Evolutionary conservation across 1,140 invertebrate species (phyloP).

Genomic region (Condylostylus longicornis): DNA sequence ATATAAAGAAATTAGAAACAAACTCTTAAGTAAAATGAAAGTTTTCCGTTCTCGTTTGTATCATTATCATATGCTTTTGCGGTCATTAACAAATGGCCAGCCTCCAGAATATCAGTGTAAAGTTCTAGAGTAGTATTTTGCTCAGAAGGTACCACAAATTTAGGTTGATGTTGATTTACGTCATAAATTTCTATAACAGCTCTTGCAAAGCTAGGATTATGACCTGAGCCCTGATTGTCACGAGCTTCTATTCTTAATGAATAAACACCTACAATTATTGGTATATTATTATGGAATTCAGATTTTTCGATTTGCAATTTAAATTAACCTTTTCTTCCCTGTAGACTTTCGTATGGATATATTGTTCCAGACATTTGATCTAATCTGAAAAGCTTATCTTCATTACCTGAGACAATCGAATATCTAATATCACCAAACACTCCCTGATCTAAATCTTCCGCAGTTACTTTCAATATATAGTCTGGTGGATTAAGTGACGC

Average conservation of each 20-base stretch:
- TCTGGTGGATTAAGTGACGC: conserved; percentile 58
- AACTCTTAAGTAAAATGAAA: conserved; percentile 74
- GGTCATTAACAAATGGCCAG: conserved; percentile 59
- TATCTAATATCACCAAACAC: conserved; percentile 60
- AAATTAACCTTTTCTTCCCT: conserved; percentile 35
- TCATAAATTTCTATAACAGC: conserved; percentile 64
- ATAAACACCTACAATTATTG: conserved; percentile 37
- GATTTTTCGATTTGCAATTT: conserved; percentile 10
- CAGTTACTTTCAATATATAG: conserved; percentile 55
- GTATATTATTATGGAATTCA: background rate
- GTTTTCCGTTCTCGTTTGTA: conserved; percentile 66
- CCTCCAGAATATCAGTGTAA: conserved; percentile 44
- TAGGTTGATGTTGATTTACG: conserved; percentile 72
- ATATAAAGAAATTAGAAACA: no score
- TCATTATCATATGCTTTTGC: conserved; percentile 70
- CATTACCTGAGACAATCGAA: conserved; percentile 54
- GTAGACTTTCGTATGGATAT: conserved; percentile 53
- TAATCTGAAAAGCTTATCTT: conserved; percentile 49
- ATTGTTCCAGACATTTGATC: conserved; percentile 60
- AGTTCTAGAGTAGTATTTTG: conserved; percentile 54
- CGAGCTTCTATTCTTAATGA: conserved; percentile 55
- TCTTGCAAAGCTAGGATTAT: conserved; percentile 47
- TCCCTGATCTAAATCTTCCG: conserved; percentile 63
- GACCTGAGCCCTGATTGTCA: conserved; percentile 52
- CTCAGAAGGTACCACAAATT: conserved; percentile 61